phyloP scores from a whole-genome alignment of 2,797 vertebrate genomes.

The Aldrovandia affinis region DNA sequence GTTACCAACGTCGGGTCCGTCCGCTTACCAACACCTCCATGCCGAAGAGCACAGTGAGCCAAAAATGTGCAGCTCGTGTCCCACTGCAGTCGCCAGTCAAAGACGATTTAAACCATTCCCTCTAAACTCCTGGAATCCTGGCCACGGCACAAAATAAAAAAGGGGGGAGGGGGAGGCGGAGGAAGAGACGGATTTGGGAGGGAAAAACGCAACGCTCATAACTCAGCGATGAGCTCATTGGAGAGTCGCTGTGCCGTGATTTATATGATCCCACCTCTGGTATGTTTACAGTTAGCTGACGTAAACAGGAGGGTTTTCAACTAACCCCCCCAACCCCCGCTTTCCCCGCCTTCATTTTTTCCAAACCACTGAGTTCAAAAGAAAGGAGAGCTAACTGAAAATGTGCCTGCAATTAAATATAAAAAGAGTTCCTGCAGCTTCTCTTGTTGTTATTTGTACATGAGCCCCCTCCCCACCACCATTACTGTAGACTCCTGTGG shows the following conservation, averaged over 20 bases:
- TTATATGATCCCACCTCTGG: conserved; percentile 72
- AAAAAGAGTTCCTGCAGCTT: not conserved
- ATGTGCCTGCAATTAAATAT: conserved; percentile 19
- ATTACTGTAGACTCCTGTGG: not conserved
- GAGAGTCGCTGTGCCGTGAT: conserved; percentile 68
- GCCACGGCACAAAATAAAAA: not conserved
- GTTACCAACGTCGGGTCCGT: too few relatives aligned
- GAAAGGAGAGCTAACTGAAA: conserved; percentile 33
- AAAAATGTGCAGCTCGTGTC: not conserved
- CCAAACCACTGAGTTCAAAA: conserved; percentile 43
- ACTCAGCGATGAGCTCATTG: conserved; percentile 79
- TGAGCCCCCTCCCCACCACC: not conserved
- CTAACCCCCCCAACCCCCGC: not conserved
- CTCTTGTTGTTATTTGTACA: conserved; percentile 1
- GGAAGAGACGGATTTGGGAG: conserved; percentile 72
- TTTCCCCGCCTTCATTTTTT: conserved; percentile 38
- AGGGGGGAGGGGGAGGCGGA: conserved; percentile 28
- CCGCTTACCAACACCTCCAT: too few relatives aligned
- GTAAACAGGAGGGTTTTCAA: conserved; percentile 45
- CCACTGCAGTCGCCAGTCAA: not conserved
- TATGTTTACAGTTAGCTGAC: conserved; percentile 77
- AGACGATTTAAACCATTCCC: conserved; percentile 2
- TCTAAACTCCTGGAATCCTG: conserved; percentile 7
- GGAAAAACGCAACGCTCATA: conserved; percentile 81
- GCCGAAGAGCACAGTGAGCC: not conserved